These are phyloP conservation scores for Julus scandinavius DNA, from an alignment of 2,888 invertebrate species.

Conservation along the genomic window DNA sequence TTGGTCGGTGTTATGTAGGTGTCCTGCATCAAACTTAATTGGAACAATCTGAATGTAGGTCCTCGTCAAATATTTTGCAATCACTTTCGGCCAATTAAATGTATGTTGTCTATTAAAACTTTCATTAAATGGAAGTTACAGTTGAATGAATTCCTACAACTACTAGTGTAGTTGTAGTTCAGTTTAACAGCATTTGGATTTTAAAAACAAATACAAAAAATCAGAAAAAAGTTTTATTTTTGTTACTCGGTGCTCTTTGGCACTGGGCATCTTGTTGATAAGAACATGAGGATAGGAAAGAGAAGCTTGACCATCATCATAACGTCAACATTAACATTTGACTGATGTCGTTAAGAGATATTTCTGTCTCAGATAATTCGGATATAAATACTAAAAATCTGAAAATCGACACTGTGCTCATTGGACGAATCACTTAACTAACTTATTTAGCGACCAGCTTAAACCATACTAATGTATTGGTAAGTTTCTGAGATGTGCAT, in stretches of 20 bases:
- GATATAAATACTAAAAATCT: background rate
- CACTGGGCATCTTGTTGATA: background rate
- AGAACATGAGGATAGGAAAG: background rate
- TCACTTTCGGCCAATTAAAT: background rate
- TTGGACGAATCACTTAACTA: no score
- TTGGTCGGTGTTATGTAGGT: background rate
- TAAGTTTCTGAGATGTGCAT: background rate
- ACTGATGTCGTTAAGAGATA: background rate
- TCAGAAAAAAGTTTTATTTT: background rate
- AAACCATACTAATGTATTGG: no score
- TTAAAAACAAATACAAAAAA: background rate
- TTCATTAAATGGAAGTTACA: background rate
- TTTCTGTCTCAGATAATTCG: background rate
- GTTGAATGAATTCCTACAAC: background rate
- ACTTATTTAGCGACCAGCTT: no score
- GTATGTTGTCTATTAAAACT: background rate
- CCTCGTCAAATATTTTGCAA: background rate
- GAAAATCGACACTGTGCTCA: background rate
- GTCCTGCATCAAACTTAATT: background rate
- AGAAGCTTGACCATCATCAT: background rate
- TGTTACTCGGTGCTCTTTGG: background rate
- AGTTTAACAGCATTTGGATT: background rate
- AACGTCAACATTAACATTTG: background rate
- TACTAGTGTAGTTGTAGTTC: background rate
- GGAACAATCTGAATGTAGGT: background rate